A percentile compares a stretch with the other conserved stretches of the same genome.
Evolutionary conservation across 2,113 vertebrate species (phyloP).

Genomic region (Micromys minutus): DNA sequence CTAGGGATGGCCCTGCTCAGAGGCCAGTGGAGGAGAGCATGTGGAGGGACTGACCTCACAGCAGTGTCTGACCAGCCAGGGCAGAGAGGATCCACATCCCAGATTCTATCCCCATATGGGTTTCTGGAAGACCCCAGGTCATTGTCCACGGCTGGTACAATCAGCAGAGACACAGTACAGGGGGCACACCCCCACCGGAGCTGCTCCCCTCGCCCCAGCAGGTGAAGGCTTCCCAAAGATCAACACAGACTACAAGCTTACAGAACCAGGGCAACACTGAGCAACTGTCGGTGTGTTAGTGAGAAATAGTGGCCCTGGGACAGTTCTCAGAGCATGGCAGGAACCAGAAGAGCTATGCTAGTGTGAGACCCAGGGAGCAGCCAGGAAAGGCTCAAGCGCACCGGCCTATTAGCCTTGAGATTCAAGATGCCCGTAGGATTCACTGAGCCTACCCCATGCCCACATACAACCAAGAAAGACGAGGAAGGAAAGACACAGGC

Average conservation of each 20-base stretch:
- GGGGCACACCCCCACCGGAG: not conserved
- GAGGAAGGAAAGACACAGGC: not conserved
- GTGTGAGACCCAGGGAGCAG: not conserved
- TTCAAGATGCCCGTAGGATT: not conserved
- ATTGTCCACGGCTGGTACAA: not conserved
- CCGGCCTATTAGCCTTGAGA: not conserved
- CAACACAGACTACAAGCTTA: not conserved
- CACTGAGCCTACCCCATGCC: not conserved
- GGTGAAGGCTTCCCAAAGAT: not conserved
- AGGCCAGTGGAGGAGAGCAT: not conserved
- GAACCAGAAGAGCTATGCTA: not conserved
- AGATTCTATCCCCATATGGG: not conserved
- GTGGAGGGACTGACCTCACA: rapidly evolving
- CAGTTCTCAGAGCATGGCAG: not conserved
- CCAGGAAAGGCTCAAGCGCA: not conserved
- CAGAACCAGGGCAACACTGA: not conserved
- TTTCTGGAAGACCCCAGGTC: not conserved
- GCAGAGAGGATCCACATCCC: not conserved
- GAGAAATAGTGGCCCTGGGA: not conserved
- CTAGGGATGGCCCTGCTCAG: not conserved
- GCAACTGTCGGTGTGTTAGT: not conserved
- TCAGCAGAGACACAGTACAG: no score
- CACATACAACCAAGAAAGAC: not conserved
- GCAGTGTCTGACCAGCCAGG: not conserved
- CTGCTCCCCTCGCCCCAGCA: not conserved